Percentiles rank a stretch among this genome's conserved stretches.
Evolutionary conservation across 2,888 invertebrate genomes (phyloP).

Genomic region (Antitype chi): DNA sequence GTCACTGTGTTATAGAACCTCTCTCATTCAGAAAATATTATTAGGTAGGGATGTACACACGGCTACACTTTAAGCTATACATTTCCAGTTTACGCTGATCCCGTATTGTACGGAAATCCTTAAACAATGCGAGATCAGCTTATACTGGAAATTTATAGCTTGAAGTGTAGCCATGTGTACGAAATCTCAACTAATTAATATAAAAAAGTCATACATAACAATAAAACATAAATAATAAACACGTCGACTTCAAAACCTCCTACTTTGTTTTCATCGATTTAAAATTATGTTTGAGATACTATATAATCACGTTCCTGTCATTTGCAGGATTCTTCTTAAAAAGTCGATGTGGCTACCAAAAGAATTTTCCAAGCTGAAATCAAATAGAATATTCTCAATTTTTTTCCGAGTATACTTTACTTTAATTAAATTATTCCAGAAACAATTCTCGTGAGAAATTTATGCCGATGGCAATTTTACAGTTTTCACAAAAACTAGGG

Average conservation of each 20-base stretch:
- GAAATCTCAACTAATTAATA: neutral
- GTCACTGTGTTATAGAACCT: neutral
- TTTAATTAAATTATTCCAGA: neutral
- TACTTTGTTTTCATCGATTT: too few species aligned
- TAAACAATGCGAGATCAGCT: too few species aligned
- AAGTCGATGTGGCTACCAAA: neutral
- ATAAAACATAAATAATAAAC: too few species aligned
- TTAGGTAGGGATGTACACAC: neutral
- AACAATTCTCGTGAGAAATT: neutral
- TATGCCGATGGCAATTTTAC: neutral
- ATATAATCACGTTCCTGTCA: too few species aligned
- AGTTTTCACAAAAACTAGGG: neutral
- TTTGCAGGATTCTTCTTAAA: neutral
- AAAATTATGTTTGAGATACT: too few species aligned
- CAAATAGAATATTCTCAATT: neutral
- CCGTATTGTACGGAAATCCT: too few species aligned
- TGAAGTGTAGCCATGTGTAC: too few species aligned
- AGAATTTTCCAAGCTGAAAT: neutral
- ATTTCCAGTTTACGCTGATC: too few species aligned
- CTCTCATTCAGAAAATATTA: too few species aligned
- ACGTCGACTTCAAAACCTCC: too few species aligned
- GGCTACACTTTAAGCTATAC: too few species aligned
- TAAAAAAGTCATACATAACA: neutral
- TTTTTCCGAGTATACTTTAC: neutral
- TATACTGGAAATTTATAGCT: too few species aligned